These are phyloP conservation scores for Pelecanoides urinatrix DNA, from an alignment of 2,113 vertebrate species.

Conservation along the genomic window DNA sequence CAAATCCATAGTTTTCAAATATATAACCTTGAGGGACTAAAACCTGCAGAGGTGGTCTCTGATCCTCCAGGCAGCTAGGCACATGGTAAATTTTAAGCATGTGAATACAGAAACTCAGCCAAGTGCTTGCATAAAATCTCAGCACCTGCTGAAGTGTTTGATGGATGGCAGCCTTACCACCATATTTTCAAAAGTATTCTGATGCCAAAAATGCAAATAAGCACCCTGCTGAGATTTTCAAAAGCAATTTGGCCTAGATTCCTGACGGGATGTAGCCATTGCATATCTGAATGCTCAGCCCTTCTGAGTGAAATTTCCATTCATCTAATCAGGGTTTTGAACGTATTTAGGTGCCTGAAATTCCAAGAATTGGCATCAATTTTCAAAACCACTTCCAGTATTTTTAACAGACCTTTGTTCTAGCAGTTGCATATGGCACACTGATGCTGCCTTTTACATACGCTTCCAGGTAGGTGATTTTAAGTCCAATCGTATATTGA, in stretches of 20 bases:
- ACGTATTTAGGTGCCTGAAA: conserved; percentile 46
- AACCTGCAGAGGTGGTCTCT: conserved; percentile 38
- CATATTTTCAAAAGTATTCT: conserved; percentile 46
- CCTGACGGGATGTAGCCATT: conserved; percentile 2
- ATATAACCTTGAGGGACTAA: conserved; percentile 22
- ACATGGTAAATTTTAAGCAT: conserved; percentile 17
- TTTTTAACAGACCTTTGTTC: conserved; percentile 56
- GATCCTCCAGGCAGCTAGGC: conserved; percentile 29
- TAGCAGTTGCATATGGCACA: neutral
- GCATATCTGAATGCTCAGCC: conserved; percentile 44
- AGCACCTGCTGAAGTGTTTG: conserved; percentile 59
- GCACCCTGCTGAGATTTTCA: conserved; percentile 50
- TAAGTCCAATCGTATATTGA: neutral
- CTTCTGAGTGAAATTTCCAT: conserved; percentile 46
- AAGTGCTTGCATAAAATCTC: conserved; percentile 50
- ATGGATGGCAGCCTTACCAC: conserved; percentile 51
- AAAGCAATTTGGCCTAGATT: conserved; percentile 62
- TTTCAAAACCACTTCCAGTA: conserved; percentile 50
- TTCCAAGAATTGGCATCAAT: conserved; percentile 47
- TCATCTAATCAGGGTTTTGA: conserved; percentile 45
- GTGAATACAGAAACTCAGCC: conserved; percentile 18
- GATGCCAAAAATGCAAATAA: conserved; percentile 59
- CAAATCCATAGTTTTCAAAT: conserved; percentile 32
- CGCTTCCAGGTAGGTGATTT: neutral
- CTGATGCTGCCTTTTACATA: neutral